These are phyloP conservation scores for Stegana nigrithorax DNA, from an alignment of 2,888 invertebrate genomes.

Conservation along the genomic window DNA sequence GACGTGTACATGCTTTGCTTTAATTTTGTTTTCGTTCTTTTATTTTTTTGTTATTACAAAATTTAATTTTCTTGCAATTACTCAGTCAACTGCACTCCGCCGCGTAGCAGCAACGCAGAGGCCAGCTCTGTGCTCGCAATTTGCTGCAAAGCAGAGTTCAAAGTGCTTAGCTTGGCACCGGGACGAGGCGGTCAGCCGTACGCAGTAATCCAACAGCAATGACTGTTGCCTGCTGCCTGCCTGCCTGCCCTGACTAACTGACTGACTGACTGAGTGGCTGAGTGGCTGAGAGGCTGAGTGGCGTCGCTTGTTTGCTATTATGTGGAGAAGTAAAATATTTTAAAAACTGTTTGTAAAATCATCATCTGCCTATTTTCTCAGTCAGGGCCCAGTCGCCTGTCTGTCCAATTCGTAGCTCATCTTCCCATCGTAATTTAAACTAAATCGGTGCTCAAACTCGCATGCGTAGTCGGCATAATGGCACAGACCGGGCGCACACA, in stretches of 20 bases:
- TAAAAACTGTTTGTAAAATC: slow-evolving; percentile 28
- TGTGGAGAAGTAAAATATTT: slow-evolving; percentile 38
- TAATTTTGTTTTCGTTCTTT: neutral
- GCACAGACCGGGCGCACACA: slow-evolving; percentile 8
- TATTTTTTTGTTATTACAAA: neutral
- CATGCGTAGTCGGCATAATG: slow-evolving; percentile 46
- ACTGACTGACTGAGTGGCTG: too few relatives aligned
- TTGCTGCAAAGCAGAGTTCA: slow-evolving; percentile 35
- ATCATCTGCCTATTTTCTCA: slow-evolving; percentile 14
- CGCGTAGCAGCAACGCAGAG: too few relatives aligned
- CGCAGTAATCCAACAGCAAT: neutral
- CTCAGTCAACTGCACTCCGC: neutral
- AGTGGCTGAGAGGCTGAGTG: too few relatives aligned
- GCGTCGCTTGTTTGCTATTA: slow-evolving; percentile 22
- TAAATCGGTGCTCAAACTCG: slow-evolving; percentile 59
- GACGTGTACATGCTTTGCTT: neutral
- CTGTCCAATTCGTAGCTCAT: slow-evolving; percentile 46
- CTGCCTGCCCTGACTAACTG: too few relatives aligned
- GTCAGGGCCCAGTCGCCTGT: slow-evolving; percentile 27
- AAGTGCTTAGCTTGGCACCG: slow-evolving; percentile 33
- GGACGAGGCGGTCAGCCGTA: neutral
- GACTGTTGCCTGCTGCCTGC: too few relatives aligned
- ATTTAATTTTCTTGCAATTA: slow-evolving; percentile 14
- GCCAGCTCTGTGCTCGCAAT: slow-evolving; percentile 26
- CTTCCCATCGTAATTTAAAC: slow-evolving; percentile 66